phyloP scores from a whole-genome alignment of 2,797 vertebrate genomes.

The Gambusia yucatana region DNA sequence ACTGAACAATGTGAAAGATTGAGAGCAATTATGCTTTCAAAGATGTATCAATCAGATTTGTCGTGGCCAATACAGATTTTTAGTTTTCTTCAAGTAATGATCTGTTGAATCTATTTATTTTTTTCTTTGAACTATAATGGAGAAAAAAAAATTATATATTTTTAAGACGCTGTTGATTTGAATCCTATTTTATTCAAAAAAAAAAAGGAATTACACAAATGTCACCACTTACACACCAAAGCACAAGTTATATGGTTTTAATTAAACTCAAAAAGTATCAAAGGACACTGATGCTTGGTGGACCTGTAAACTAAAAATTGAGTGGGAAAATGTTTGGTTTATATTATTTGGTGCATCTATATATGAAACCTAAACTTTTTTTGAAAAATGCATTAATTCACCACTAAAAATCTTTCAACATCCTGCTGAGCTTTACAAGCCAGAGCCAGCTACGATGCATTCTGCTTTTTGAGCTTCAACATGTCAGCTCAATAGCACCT shows the following conservation, averaged over 20 bases:
- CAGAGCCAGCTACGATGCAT: constrained; percentile 1
- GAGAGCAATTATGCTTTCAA: not conserved
- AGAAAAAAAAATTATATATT: not conserved
- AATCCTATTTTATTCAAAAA: not conserved
- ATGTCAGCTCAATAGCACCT: constrained; percentile 8
- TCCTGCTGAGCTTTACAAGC: not conserved
- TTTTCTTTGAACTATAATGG: not conserved
- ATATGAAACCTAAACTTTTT: not conserved
- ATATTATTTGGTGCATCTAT: not conserved
- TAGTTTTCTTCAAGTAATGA: not conserved
- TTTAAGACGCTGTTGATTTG: not conserved
- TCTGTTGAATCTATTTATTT: not conserved
- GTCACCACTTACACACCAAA: not conserved
- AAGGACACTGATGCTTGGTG: not conserved
- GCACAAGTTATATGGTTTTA: not conserved
- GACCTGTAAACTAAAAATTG: not conserved
- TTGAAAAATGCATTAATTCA: not conserved
- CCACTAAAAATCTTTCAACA: not conserved
- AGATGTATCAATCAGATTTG: not conserved
- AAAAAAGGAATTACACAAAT: not conserved
- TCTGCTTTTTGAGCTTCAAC: constrained; percentile 37
- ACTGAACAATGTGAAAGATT: not conserved
- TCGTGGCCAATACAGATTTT: not conserved
- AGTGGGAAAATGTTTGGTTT: not conserved
- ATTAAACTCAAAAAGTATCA: not conserved